Evolutionary conservation across 1,140 invertebrate genomes (phyloP), one percentile per base, ranked within the genome.

Genomic region (Frieseomelitta varia): DNA sequence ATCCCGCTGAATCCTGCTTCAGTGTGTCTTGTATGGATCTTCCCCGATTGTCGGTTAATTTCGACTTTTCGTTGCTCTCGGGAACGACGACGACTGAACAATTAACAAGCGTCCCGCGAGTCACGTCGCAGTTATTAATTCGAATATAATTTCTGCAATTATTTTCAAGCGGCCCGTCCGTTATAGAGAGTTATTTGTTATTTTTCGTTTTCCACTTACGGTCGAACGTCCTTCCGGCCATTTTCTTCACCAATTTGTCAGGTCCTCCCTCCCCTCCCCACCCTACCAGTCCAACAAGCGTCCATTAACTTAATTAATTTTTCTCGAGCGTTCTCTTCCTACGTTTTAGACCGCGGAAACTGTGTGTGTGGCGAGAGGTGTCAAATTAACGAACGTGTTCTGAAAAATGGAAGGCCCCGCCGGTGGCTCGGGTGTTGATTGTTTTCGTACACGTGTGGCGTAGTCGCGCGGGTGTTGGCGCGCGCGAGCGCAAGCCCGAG

Each of bases 301-400:
- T 61, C 84, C 84, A 85, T 88, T 90, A 90, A 77, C 72, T 87
- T 90, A 88, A 90, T 90, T 88, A 87, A 90, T 90, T 85, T 71
- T 85, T 89, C 77, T 72, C 76, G 34, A 74, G 34, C 51, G 63
- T 53, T 85, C n/a, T n/a, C 27, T 27, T 4, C 12, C 51, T 65
- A 53, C 69, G 34, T 56, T 83, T 68, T 73, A 53, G 27, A 79
- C 63, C 75, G 81, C 47, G 71, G 67, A 72, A 75, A 53, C 53
- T n/a, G n/a, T 58, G 72, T 56, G 76, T 63, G 76, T 67, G 67
- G 19, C 51, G 53, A 69, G 85, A 91, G 84, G 80, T 87, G 87
- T 85, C 88, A 83, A 87, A 86, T 82, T 85, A 85, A 88, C 82
- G 85, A 82, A 90, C 76, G 78, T 58, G 81, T 85, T 81, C 69